Evolutionary conservation across 2,888 invertebrate genomes (phyloP), one percentile per base, ranked within the genome.

Genomic region (Acutogordius australiensis): DNA sequence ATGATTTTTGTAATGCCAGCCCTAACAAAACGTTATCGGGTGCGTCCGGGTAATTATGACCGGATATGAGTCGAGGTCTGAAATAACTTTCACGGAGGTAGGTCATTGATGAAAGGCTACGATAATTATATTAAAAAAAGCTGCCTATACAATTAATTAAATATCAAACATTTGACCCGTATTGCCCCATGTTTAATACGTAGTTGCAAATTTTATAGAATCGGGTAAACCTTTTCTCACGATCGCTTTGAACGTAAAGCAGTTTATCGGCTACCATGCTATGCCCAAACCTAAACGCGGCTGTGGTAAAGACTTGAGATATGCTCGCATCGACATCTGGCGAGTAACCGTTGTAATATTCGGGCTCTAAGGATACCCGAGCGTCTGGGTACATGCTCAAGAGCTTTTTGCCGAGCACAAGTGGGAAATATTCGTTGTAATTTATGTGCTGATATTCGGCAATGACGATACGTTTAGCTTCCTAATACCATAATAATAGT

Each of bases 371-470:
- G 37, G 84, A 86, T 45, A 51, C 26, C 23, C 23, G 8, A n/a
- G 23, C 8, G 26, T 51, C 51, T 13, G 51, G 51, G 51, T 51
- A 51, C n/a, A 51, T 13, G 18, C 23, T 51, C 18, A 51, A n/a
- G 8, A 51, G 8, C 23, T 51, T 51, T 51, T 51, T 8, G 23
- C 91, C 94, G 1, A 97, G 72, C 62, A 97, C 77, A 51, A 80
- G 75, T 0, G 88, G 88, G 61, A 99, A 72, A 94, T 94, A 97
- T 63, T 86, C 80, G 60, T 78, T 76, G 68, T 81, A 97, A 0
- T 91, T 91, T 61, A 99, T 87, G 65, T 84, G 82, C 69, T 97
- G 94, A 77, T 90, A 81, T 71, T 82, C 76, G 18, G 88, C 91
- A 1, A 90, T 90, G 1, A 97, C 79, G 63, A 97, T 81, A 69